phyloP scores from a whole-genome alignment of 1,140 invertebrate species.

The Calephelis virginiensis region DNA sequence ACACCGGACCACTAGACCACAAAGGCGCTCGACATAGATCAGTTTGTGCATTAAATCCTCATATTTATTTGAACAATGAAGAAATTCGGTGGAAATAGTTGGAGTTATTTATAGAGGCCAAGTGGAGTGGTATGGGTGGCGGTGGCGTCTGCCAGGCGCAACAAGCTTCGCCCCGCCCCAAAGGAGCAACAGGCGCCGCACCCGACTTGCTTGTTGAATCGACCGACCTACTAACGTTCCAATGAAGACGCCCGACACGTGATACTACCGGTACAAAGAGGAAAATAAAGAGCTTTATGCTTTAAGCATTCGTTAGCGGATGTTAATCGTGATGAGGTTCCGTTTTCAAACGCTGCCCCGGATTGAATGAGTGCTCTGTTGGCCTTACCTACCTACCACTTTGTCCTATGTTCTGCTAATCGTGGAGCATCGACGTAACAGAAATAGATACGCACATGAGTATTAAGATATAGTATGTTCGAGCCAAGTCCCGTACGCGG shows the following conservation, averaged over 20 bases:
- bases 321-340: background rate
- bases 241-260: slow-evolving; percentile 55
- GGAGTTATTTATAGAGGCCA: slow-evolving; percentile 10
- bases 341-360: too few relatives aligned
- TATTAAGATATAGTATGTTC: too few relatives aligned
- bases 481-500: too few relatives aligned
- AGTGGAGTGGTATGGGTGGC: slow-evolving; percentile 7
- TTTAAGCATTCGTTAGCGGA: background rate
- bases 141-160: slow-evolving; percentile 65
- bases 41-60: too few relatives aligned
- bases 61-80: background rate
- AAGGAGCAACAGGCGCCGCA: slow-evolving; percentile 65
- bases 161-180: slow-evolving; percentile 58
- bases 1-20: too few relatives aligned
- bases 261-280: slow-evolving; percentile 36
- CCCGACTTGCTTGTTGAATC: slow-evolving; percentile 74
- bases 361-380: too few relatives aligned
- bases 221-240: slow-evolving; percentile 75
- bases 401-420: too few relatives aligned
- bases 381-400: too few relatives aligned
- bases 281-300: slow-evolving; percentile 7
- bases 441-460: too few relatives aligned
- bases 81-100: slow-evolving; percentile 10
- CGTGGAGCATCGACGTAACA: too few relatives aligned
- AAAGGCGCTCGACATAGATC: too few relatives aligned